These are phyloP conservation scores for Syrphus vitripennis DNA, from an alignment of 2,888 invertebrate genomes.

Conservation along the genomic window DNA sequence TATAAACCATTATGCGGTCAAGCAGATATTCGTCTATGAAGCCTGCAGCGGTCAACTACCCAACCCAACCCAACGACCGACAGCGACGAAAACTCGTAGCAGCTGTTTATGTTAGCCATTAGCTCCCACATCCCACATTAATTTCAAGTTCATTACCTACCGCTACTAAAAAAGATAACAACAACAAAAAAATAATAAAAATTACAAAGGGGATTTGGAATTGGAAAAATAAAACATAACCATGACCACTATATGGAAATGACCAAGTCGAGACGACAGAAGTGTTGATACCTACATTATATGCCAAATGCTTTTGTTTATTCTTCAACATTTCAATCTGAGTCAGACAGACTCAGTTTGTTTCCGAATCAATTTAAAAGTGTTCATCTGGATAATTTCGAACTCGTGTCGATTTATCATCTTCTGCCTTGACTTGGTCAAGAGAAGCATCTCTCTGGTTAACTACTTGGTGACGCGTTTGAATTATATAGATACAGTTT, in stretches of 20 bases:
- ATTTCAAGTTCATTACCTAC: conserved; percentile 69
- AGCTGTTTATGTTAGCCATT: neutral
- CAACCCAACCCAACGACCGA: conserved; percentile 12
- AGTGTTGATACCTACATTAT: neutral
- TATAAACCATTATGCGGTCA: conserved; percentile 21
- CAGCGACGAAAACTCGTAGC: neutral
- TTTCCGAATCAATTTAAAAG: conserved; percentile 53
- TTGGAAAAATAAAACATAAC: conserved; percentile 24
- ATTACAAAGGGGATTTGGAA: neutral
- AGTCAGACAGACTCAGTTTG: conserved; percentile 16
- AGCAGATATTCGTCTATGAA: neutral
- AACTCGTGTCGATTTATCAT: conserved; percentile 3
- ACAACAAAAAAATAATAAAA: neutral
- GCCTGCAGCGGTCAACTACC: conserved; percentile 35
- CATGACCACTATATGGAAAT: conserved; percentile 58
- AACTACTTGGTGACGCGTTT: conserved; percentile 31
- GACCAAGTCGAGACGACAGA: conserved; percentile 47
- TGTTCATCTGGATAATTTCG: conserved; percentile 27
- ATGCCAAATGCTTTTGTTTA: neutral
- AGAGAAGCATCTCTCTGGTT: conserved; percentile 34
- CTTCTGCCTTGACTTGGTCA: neutral
- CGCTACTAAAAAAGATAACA: conserved; percentile 19
- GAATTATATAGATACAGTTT: neutral
- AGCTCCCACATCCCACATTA: conserved; percentile 58
- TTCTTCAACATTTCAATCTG: neutral